Base-by-base conservation (phyloP, 2,888 invertebrate genomes). In the Sialis fuliginosa region DNA sequence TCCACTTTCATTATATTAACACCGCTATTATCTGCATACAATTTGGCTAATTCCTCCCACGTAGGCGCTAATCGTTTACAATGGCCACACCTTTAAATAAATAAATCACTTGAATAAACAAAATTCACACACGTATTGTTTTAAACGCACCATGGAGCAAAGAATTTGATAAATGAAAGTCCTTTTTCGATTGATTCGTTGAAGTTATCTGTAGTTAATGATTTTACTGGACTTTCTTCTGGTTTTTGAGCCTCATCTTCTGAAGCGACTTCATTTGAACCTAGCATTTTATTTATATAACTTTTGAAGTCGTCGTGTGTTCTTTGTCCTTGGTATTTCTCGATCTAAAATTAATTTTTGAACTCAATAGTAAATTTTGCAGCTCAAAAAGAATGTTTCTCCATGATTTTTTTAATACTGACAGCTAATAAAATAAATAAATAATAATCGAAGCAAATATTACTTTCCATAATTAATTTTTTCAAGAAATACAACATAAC, bases 51-150 rank as follows among this genome's bases (percentile, higher is more conserved):
- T 55, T 84, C 79, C 53, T 85, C 77, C 89, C 89, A 91, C 1
- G 82, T 78, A 0, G 88, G 85, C 33, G 80, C 83, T 48, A 91
- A 61, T 56, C 85, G 76, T 68, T 89, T 88, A 59, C 90, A 91
- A 60, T 90, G 87, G 1, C 87, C 86, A 58, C 88, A 88, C 79
- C 79, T 79, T 57, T n/a, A 44, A 44, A 33, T 10, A 33, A 13
- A 33, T 7, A 12, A n/a, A 10, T 33, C 7, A 9, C 9, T 9
- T n/a, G 13, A 10, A 47, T 44, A 30, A 33, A 31, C 39, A 8
- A 6, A 42, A 42, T 13, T 12, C 31, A 13, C 37, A 30, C 12
- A 39, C n/a, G 48, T 2, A 12, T 41, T 39, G 9, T 37, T 34
- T 42, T 31, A 40, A 37, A 52, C 59, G 63, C 65, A 77, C 90